Evolutionary conservation across 2,797 vertebrate genomes (phyloP).

Genomic region (Molossus molossus): DNA sequence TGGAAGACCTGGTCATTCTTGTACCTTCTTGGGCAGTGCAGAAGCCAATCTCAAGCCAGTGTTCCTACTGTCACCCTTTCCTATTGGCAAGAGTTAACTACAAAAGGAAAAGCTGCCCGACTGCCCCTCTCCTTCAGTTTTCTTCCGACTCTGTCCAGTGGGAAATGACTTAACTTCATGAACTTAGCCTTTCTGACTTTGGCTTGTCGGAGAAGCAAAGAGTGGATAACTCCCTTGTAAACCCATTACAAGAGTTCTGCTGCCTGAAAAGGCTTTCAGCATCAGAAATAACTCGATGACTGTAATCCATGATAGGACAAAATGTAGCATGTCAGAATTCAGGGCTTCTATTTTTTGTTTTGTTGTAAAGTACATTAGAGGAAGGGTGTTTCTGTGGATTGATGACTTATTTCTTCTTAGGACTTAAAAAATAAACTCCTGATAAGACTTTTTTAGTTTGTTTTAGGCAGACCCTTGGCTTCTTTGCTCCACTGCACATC

Average conservation of each 20-base stretch:
- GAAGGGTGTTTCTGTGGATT: background rate
- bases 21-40: too few species aligned
- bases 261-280: conserved; percentile 17
- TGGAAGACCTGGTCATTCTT: background rate
- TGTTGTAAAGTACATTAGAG: conserved; percentile 12
- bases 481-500: background rate
- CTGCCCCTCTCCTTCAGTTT: background rate
- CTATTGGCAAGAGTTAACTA: background rate
- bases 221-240: background rate
- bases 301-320: background rate
- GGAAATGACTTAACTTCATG: background rate
- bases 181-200: background rate
- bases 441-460: background rate
- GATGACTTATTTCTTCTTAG: background rate
- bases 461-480: background rate
- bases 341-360: background rate
- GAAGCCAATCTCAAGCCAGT: background rate
- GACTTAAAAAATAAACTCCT: conserved; percentile 15
- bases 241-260: background rate
- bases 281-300: background rate
- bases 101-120: background rate
- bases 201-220: background rate
- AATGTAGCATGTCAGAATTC: background rate
- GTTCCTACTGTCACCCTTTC: background rate
- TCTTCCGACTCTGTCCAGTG: background rate